Evolutionary conservation across 2,888 invertebrate species (phyloP), one percentile per base, ranked within the genome.

Genomic region (Perdita meconis): DNA sequence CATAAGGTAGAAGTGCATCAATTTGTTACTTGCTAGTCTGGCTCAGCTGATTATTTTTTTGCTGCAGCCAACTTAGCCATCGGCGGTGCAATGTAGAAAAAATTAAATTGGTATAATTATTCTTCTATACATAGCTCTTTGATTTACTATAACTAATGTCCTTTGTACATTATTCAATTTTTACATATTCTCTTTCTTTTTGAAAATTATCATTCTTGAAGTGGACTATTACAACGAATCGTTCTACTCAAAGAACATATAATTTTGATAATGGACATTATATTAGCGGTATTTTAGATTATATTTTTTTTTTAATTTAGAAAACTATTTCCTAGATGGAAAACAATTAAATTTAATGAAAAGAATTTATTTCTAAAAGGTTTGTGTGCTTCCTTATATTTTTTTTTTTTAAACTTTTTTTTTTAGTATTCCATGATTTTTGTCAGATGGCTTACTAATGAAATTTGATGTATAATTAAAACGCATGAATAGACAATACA

Each of bases 81-180:
- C n/a, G 50, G 44, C 12, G 59, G 72, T 64, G 73, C 78, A 78
- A 74, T 80, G 79, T 80, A 74, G 67, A 68, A 79, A 69, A 47
- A 67, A 73, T 73, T 72, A 64, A 71, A 82, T 76, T 77, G 42
- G 69, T 82, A 76, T 60, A 38, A 63, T 71, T 82, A 65, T 69
- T 64, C 57, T 65, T 65, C 71, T 47, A 71, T 51, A 47, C 13
- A 24, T 64, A 44, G 42, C 57, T 55, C 24, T 69, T 76, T 50
- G 47, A 65, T 72, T 73, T 50, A 65, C 61, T 44, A 63, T 50
- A 34, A 78, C 22, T 34, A 66, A 55, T 53, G n/a, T 55, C 26
- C 57, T 61, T 76, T 57, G 38, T 51, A 63, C 34, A 68, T 38
- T 75, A 57, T 61, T 51, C 60, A 59, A 40, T 42, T 19, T 57